Evolutionary conservation across 1,140 invertebrate species (phyloP), one percentile per base, ranked within the genome.

Genomic region (Glossosoma conforme): DNA sequence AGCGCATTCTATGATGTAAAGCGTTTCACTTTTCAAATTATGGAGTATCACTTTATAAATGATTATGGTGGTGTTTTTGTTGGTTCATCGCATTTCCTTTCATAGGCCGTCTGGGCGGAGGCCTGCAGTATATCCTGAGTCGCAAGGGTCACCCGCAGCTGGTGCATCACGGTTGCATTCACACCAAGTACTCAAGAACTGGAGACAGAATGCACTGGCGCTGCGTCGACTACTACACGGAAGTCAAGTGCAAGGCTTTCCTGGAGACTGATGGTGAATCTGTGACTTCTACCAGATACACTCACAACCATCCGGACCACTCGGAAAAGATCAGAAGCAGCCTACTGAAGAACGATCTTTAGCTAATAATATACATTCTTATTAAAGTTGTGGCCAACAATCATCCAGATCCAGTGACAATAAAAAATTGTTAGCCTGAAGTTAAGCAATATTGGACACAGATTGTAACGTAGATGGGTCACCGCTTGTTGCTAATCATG

Each of bases 171-270:
- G 54, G 54, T 35, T 58, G 17, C 32, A 54, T 58, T 14, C 56
- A 58, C 35, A 58, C 56, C 6, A 58, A 54, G 42, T 54, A 51
- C 32, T 42, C 52, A 4, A 38, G n/a, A 2, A 43, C n/a, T 24
- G 25, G 38, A 20, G 28, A 47, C 11, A 33, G 24, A 15, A 35
- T 52, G 1, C 21, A 21, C 18, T 58, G 56, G 56, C 35, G 56
- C 1, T 58, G 56, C 22, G 44, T 54, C 4, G 56, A 58, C 25
- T 58, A 58, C 24, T 58, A 58, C 19, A 37, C 47, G 3, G 52
- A 58, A 3, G 9, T 36, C 10, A 54, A 54, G 30, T 58, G 56
- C 24, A 58, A 52, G 37, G 56, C 43, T 4, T 21, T 45, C 15
- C 1, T 54, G 5, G 38, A 53, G 11, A 58, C 56, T n/a, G 20